Base-by-base conservation (phyloP, 23 tunicate genomes). In the Aplidium turbinatum region DNA sequence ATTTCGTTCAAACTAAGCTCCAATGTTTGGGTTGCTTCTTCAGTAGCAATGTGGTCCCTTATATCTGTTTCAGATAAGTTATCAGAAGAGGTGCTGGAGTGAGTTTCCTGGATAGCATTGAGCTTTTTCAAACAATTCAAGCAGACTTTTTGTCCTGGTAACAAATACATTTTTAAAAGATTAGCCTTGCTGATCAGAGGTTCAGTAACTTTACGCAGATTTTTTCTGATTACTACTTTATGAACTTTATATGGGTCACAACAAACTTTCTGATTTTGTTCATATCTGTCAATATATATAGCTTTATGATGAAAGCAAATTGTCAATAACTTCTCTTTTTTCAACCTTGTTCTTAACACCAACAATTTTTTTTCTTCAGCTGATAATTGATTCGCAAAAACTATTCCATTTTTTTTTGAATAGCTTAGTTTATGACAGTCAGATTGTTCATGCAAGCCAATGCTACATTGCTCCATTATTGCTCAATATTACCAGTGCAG, bases 21-120 rank as follows among this genome's bases (percentile, higher is more conserved):
- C 21, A 54, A 25, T 54, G 60, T 54, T 54, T 54, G 22, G 60
- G 22, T 11, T 18, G 4, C 23, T 54, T 54, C 24, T 18, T 54
- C 60, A 18, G 60, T 4, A 54, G 60, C 60, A 54, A 54, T 22
- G 23, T 54, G 60, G n/a, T 54, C n/a, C 6, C 60, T 54, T n/a
- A 54, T 54, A 6, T 54, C 60, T 18, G 22, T 54, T 54, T 54
- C 60, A 54, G 60, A 54, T 18, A 25, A 54, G 60, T 54, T 54
- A 54, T 54, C 60, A 11, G 60, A 54, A 25, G 22, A 54, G 19
- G 60, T 11, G 60, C 60, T 54, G n/a, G 22, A 54, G 21, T 13
- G 6, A 6, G 9, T 54, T 54, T n/a, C 60, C 21, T 54, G 22
- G 21, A 54, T 54, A n/a, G 60, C 19, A 54, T 54, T 54, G 60